Base-by-base conservation (phyloP, 2,888 invertebrate species). In the Leptopilina myrica region DNA sequence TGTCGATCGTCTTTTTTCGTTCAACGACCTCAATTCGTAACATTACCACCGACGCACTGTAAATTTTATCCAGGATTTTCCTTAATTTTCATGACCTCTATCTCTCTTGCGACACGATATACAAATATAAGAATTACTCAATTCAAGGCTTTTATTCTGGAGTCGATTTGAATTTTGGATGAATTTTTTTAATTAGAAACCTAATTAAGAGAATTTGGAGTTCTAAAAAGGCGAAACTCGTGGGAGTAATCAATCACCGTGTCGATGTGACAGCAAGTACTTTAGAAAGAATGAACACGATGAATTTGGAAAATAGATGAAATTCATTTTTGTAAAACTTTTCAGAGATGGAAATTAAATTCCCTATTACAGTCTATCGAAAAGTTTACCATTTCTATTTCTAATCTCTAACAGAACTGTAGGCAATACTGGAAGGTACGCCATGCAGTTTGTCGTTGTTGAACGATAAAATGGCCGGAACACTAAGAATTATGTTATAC, bases 381-480 rank as follows among this genome's bases (percentile, higher is more conserved):
- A 64, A n/a, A 53, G 56, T 14, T 73, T 73, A 56, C 8, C 53
- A 56, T 73, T 73, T 73, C 73, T 73, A 33, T 26, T 73, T 56
- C 33, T 56, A 73, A 33, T 26, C 53, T 56, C 33, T 56, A 73
- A 73, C 73, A 56, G 73, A 73, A 73, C 56, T 73, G 56, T 73
- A 20, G 73, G 73, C 73, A 73, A 73, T 73, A 73, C 73, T 73
- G 56, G 73, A 73, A 73, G 73, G 81, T 80, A 82, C 86, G 86
- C 86, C 83, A 83, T 84, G 79, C 64, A 78, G 65, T 78, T 76
- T 75, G 65, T 78, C 75, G 76, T 78, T 78, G 64, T 73, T 75
- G 76, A 76, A 78, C 76, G 78, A 78, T 87, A 88, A 88, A 87
- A 88, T 88, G 87, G 87, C 87, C 86, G 87, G 83, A 86, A 85